A percentile compares a stretch with the other conserved stretches of the same genome.
Evolutionary conservation across 2,113 vertebrate genomes (phyloP).

Genomic region (Thomomys bottae): DNA sequence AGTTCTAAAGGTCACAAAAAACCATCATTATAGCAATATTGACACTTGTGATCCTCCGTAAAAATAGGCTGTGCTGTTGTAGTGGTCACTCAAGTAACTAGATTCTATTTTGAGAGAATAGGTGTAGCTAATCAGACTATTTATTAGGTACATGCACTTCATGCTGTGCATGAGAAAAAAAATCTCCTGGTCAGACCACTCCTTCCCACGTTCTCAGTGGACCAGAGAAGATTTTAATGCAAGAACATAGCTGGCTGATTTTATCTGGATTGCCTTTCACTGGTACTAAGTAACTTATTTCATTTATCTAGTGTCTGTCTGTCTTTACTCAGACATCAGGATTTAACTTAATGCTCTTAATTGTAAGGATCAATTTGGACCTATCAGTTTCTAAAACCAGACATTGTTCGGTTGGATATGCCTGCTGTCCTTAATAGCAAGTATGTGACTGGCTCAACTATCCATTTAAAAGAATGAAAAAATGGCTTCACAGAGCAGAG

Average conservation of each 20-base stretch:
- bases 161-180: constrained; percentile 14
- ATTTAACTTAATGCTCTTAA: constrained; percentile 78
- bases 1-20: not conserved
- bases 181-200: constrained; percentile 25
- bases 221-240: constrained; percentile 48
- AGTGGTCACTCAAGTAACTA: not conserved
- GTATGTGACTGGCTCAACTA: constrained; percentile 72
- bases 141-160: not conserved
- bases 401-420: constrained; percentile 61
- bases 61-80: not conserved
- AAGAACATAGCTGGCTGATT: constrained; percentile 40
- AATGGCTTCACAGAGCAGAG: constrained; percentile 58
- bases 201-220: constrained; percentile 14
- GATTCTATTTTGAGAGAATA: constrained; percentile 22
- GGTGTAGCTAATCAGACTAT: not conserved
- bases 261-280: constrained; percentile 70
- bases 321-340: constrained; percentile 67
- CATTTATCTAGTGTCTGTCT: constrained; percentile 69
- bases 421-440: constrained; percentile 67
- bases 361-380: constrained; percentile 73
- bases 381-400: constrained; percentile 72
- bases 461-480: constrained; percentile 64
- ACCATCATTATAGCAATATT: not conserved
- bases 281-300: constrained; percentile 64
- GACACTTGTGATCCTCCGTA: not conserved